Base-by-base conservation (phyloP, 1,140 invertebrate species). In the Rhizoglyphus robini region DNA sequence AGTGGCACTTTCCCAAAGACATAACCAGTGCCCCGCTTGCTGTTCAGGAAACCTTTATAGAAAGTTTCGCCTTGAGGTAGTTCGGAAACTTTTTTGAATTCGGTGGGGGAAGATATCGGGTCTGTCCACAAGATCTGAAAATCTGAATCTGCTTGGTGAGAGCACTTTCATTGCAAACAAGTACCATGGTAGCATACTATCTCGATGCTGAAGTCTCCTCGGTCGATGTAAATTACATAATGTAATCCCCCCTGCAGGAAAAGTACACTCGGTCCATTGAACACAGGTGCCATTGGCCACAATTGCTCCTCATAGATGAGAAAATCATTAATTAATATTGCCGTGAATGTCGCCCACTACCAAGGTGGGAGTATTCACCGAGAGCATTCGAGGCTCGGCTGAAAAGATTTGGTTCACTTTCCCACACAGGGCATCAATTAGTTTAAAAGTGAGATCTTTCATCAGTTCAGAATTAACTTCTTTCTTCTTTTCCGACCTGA, bases 41-140 rank as follows among this genome's bases (percentile, higher is more conserved):
- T 73, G 75, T 88, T 88, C 82, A 77, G 69, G 34, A 49, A n/a
- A 38, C 63, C 25, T 4, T 4, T 36, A 11, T 38, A 65, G n/a
- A n/a, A n/a, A n/a, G n/a, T 11, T 48, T 67, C 4, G 3, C 15
- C 18, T 18, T 32, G 23, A 5, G 27, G n/a, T 5, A 68, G n/a
- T 23, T 66, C 64, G 41, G 31, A 11, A 3, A 67, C 4, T 57
- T 67, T 30, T 15, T 20, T 23, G 30, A 11, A 67, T 32, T 38
- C 65, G 2, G 4, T 5, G n/a, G n/a, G n/a, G 8, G 65, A 11
- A 2, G 31, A 27, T 11, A 85, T 72, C 15, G 86, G 86, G 75
- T 87, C 86, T 74, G 84, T 86, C 85, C 86, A 87, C 75, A 87
- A 79, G 1, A 87, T 54, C 20, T 79, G 8, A 2, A 86, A 84